phyloP scores from a whole-genome alignment of 1,140 invertebrate species.

The Bombyx mandarina region DNA sequence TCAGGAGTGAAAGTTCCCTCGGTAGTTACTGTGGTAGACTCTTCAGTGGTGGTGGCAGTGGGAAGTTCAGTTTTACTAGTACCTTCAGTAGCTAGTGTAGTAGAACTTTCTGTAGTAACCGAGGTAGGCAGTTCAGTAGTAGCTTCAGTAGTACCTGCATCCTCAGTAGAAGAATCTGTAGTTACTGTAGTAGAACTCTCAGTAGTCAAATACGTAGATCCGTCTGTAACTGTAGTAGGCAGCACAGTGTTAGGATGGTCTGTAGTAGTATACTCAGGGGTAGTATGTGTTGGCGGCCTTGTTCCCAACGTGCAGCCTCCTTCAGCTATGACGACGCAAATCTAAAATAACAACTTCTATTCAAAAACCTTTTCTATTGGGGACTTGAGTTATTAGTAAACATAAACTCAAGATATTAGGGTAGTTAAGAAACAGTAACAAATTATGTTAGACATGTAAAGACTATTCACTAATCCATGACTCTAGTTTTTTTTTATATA shows the following conservation, averaged over 20 bases:
- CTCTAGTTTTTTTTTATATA: no score
- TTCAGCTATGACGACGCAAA: constrained; percentile 8
- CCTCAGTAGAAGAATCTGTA: no score
- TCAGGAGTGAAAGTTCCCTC: background rate
- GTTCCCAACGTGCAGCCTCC: constrained; percentile 9
- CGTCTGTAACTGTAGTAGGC: background rate
- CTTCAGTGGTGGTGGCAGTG: background rate
- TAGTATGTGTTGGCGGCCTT: background rate
- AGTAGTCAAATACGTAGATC: background rate
- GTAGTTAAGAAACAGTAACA: no score
- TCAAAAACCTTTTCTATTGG: no score
- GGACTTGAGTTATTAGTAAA: no score
- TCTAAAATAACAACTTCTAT: background rate
- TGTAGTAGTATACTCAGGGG: background rate
- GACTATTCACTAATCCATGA: no score
- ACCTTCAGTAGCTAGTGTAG: background rate
- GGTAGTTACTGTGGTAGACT: constrained; percentile 1
- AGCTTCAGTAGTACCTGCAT: no score
- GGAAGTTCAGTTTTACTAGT: background rate
- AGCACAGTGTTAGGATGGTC: background rate
- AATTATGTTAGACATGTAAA: no score
- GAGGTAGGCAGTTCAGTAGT: background rate
- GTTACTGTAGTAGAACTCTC: background rate
- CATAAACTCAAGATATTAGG: no score
- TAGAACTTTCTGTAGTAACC: background rate